phyloP scores from a whole-genome alignment of 64 coral and sea anemone species.

The Porites lutea region DNA sequence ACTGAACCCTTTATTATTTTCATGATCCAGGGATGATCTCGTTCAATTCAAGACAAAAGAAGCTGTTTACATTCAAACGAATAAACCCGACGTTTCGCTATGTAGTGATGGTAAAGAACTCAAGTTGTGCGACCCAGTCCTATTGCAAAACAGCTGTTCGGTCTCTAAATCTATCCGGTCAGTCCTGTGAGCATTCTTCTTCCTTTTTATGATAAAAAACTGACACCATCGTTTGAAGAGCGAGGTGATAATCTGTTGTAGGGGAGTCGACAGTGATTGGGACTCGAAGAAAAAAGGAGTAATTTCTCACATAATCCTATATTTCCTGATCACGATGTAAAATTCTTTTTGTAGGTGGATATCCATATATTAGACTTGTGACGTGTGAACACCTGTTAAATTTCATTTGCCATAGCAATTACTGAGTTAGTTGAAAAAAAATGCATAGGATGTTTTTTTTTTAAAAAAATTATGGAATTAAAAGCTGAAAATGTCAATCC shows the following conservation, averaged over 20 bases:
- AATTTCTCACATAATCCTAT: not conserved
- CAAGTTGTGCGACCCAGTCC: not conserved
- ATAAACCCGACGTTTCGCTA: not conserved
- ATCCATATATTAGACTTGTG: not conserved
- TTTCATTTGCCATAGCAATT: too few species aligned
- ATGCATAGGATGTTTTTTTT: too few species aligned
- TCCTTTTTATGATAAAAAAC: not conserved
- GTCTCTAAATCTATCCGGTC: too few species aligned
- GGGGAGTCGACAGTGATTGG: not conserved
- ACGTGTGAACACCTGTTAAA: too few species aligned
- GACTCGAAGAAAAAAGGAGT: not conserved
- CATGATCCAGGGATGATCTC: not conserved
- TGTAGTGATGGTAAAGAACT: not conserved
- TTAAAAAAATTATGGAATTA: too few species aligned
- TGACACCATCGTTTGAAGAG: not conserved
- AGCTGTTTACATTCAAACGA: not conserved
- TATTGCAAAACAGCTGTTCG: too few species aligned
- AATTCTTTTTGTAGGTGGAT: constrained; percentile 6
- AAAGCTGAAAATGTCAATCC: too few species aligned
- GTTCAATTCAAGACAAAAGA: not conserved
- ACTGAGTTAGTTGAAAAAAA: too few species aligned
- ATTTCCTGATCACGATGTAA: not conserved
- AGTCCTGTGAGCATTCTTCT: not conserved
- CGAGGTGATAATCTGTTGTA: not conserved
- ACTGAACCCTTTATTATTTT: not conserved